phyloP scores from a whole-genome alignment of 2,797 vertebrate species.

The Anolis apletophallus region DNA sequence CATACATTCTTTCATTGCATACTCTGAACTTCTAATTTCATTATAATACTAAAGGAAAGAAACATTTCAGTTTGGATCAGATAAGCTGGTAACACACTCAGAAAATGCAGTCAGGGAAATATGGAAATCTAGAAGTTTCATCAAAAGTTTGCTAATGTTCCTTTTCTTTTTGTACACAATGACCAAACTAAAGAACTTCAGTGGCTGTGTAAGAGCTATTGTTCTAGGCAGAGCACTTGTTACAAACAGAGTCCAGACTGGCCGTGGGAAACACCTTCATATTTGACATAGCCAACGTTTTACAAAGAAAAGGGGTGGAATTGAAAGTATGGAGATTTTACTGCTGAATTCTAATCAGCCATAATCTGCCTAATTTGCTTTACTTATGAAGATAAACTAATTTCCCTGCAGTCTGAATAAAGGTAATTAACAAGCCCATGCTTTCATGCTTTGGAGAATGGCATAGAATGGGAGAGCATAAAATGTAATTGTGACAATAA shows the following conservation, averaged over 20 bases:
- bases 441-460: constrained; percentile 81
- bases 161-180: constrained; percentile 81
- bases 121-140: constrained; percentile 87
- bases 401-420: constrained; percentile 81
- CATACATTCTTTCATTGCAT: constrained; percentile 53
- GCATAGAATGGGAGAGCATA: constrained; percentile 76
- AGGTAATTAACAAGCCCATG: constrained; percentile 82
- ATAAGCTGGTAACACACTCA: constrained; percentile 81
- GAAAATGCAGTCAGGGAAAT: constrained; percentile 85
- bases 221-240: constrained; percentile 78
- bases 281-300: constrained; percentile 85
- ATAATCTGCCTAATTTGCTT: constrained; percentile 86
- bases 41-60: constrained; percentile 74
- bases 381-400: constrained; percentile 86
- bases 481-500: constrained; percentile 75
- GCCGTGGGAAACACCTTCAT: constrained; percentile 89
- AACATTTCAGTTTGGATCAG: constrained; percentile 80
- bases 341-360: constrained; percentile 84
- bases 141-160: constrained; percentile 83
- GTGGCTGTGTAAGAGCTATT: constrained; percentile 86
- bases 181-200: constrained; percentile 85
- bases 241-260: constrained; percentile 82
- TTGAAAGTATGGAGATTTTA: constrained; percentile 84
- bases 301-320: constrained; percentile 81
- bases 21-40: constrained; percentile 70